These are phyloP conservation scores for Euura saliciscinereae DNA, from an alignment of 1,140 invertebrate genomes.

Conservation along the genomic window DNA sequence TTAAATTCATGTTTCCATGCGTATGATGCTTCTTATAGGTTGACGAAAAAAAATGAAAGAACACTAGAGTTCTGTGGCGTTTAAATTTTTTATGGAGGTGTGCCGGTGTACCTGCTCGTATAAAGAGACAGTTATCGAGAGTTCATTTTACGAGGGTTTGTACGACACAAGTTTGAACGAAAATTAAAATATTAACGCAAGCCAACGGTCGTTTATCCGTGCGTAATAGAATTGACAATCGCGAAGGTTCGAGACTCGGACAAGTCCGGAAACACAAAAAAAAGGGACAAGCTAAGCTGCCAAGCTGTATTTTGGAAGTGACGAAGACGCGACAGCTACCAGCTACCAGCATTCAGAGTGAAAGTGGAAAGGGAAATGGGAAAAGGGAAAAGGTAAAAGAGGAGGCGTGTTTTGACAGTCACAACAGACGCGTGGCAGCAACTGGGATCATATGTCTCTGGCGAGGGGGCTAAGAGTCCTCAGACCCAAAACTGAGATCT, in stretches of 20 bases:
- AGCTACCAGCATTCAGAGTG: conserved; percentile 10
- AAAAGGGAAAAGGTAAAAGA: background rate
- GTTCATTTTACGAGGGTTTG: background rate
- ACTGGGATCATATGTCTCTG: conserved; percentile 14
- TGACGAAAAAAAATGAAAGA: no score
- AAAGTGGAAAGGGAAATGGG: conserved; percentile 17
- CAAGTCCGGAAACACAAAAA: background rate
- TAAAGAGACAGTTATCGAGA: no score
- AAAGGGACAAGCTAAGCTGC: no score
- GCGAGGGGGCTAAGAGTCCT: conserved; percentile 1
- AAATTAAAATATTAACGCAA: conserved; percentile 4
- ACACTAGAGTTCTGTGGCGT: no score
- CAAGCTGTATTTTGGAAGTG: background rate
- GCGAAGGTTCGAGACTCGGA: background rate
- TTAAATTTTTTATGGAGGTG: no score
- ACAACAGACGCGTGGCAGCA: conserved; percentile 26
- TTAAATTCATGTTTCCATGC: no score
- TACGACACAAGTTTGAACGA: background rate
- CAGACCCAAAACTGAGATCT: background rate
- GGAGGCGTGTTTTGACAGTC: conserved; percentile 35
- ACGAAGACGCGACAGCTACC: background rate
- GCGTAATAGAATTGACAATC: conserved; percentile 2
- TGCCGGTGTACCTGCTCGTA: no score
- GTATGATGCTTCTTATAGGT: no score
- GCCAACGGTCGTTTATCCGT: background rate